Conservation (phyloP, 2,888 invertebrate species). For the Troglohyphantes excavatus region DNA sequence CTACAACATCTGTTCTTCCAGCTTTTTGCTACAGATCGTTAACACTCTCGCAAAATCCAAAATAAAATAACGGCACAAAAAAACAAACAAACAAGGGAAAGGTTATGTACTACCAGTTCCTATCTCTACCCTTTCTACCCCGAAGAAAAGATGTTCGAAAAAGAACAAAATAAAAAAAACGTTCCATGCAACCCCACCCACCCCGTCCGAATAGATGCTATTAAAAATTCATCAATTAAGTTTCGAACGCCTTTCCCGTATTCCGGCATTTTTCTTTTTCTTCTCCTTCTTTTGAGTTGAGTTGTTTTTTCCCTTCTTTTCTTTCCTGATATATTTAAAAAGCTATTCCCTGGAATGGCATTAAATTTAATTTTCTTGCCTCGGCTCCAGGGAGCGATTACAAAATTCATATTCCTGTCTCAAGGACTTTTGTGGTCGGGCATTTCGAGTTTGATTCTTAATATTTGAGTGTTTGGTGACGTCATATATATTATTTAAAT, state of each 20-base stretch:
- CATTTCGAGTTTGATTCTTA: not conserved
- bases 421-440: not conserved
- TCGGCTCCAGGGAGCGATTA: slow-evolving; percentile 62
- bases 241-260: slow-evolving; percentile 55
- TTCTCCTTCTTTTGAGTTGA: slow-evolving; percentile 33
- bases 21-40: slow-evolving; percentile 60
- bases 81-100: slow-evolving; percentile 45
- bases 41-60: slow-evolving; percentile 41
- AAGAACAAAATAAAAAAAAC: slow-evolving; percentile 33
- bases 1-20: slow-evolving; percentile 59
- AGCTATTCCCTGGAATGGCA: slow-evolving; percentile 72
- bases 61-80: slow-evolving; percentile 2
- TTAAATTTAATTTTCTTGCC: slow-evolving; percentile 78
- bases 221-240: slow-evolving; percentile 79
- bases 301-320: slow-evolving; percentile 44
- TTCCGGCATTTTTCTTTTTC: slow-evolving; percentile 51
- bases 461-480: not conserved
- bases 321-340: slow-evolving; percentile 73
- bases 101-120: slow-evolving; percentile 72
- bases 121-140: slow-evolving; percentile 52
- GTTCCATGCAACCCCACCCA: slow-evolving; percentile 47
- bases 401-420: slow-evolving; percentile 48
- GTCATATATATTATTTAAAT: too few relatives aligned
- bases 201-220: slow-evolving; percentile 65
- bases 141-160: not conserved